Evolutionary conservation across 37 sponge, comb jelly and placozoan species (phyloP).

Genomic region (Diacarnus erythraeanus): DNA sequence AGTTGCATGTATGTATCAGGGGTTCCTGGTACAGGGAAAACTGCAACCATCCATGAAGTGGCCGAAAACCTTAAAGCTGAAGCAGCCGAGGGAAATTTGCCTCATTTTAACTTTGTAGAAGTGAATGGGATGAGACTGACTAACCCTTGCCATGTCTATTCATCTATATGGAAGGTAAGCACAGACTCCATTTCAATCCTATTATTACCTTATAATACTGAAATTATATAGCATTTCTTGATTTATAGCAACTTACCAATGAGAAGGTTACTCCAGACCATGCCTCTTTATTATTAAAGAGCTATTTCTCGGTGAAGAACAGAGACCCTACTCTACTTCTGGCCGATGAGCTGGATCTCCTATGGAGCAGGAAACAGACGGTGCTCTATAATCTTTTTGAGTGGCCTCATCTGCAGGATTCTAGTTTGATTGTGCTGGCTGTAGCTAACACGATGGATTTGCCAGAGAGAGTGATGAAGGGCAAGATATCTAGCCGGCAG

Average conservation of each 20-base stretch:
- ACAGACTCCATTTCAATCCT: background rate
- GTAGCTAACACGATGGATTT: slow-evolving; percentile 99
- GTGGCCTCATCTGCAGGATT: slow-evolving; percentile 79
- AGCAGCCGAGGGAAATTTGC: slow-evolving; percentile 46
- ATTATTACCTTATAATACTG: background rate
- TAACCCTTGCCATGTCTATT: slow-evolving; percentile 59
- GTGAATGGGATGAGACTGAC: slow-evolving; percentile 94
- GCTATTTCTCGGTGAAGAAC: background rate
- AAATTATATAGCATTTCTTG: background rate
- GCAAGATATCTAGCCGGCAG: slow-evolving; percentile 87
- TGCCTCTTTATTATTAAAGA: background rate
- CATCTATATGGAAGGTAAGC: slow-evolving; percentile 64
- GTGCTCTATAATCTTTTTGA: slow-evolving; percentile 96
- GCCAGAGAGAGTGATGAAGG: slow-evolving; percentile 90
- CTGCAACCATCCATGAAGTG: slow-evolving; percentile 92
- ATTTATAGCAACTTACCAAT: background rate
- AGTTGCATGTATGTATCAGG: slow-evolving; percentile 94
- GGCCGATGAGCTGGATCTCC: slow-evolving; percentile 94
- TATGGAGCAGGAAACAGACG: slow-evolving; percentile 94
- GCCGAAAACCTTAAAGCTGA: slow-evolving; percentile 51
- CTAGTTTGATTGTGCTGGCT: slow-evolving; percentile 86
- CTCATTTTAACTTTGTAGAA: slow-evolving; percentile 81
- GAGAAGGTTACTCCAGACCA: background rate
- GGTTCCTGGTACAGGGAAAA: slow-evolving; percentile 96
- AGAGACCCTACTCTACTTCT: slow-evolving; percentile 61